A percentile compares a stretch with the other conserved stretches of the same genome.
Evolutionary conservation across 1,140 invertebrate species (phyloP).

Genomic region (Drosophila cardini): DNA sequence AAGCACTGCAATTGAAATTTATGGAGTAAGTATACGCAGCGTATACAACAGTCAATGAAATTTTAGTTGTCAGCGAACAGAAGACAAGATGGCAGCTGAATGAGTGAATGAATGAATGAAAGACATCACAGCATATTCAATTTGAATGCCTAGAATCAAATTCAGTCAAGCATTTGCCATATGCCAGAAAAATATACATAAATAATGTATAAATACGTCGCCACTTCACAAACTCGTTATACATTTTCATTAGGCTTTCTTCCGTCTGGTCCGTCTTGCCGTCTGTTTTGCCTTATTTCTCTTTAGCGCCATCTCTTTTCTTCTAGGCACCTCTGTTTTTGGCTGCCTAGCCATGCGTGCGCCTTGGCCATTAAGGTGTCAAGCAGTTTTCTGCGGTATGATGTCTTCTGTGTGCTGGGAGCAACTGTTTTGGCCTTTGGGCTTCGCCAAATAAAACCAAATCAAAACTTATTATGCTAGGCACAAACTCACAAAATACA

Average conservation of each 20-base stretch:
- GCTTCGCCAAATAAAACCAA: slow-evolving; percentile 71
- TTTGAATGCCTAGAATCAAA: slow-evolving; percentile 8
- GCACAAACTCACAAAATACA: slow-evolving; percentile 47
- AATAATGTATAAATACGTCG: slow-evolving; percentile 50
- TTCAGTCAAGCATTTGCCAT: slow-evolving; percentile 37
- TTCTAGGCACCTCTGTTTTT: not conserved
- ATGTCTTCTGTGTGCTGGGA: slow-evolving; percentile 32
- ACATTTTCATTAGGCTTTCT: slow-evolving; percentile 47
- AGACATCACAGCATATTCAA: not conserved
- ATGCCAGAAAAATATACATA: slow-evolving; percentile 40
- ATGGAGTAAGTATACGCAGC: slow-evolving; percentile 45
- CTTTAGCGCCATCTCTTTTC: not conserved
- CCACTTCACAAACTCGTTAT: slow-evolving; percentile 49
- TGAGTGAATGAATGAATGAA: slow-evolving; percentile 6
- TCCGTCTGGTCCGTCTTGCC: too few species aligned
- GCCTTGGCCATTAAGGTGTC: slow-evolving; percentile 75
- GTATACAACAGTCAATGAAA: slow-evolving; percentile 23
- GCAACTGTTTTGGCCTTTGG: slow-evolving; percentile 51
- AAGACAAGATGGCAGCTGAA: slow-evolving; percentile 4
- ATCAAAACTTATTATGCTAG: slow-evolving; percentile 80
- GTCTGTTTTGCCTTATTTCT: slow-evolving; percentile 5
- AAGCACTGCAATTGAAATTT: slow-evolving; percentile 60
- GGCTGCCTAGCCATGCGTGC: slow-evolving; percentile 50
- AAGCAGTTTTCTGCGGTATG: slow-evolving; percentile 47
- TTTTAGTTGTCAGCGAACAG: not conserved